Conservation (phyloP, 2,113 vertebrate genomes). For the Rousettus leschenaultii region DNA sequence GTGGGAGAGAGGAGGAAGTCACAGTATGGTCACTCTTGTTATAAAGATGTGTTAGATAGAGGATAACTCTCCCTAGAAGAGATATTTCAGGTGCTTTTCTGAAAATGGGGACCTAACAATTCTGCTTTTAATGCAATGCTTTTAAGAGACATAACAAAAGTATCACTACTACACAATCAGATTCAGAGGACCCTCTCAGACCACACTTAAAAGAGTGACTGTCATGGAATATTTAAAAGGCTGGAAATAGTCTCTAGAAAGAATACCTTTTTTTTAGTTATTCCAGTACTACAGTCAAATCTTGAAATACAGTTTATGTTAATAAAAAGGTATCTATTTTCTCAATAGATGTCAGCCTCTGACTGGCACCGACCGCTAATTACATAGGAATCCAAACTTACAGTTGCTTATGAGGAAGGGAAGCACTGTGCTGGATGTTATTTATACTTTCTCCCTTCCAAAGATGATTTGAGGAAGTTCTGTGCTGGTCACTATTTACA, state of each 20-base stretch:
- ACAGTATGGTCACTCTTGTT: neutral
- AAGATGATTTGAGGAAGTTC: neutral
- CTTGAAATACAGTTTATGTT: neutral
- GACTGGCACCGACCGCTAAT: neutral
- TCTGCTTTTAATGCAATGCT: neutral
- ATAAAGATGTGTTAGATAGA: neutral
- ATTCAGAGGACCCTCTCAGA: neutral
- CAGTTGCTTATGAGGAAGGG: neutral
- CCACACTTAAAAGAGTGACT: neutral
- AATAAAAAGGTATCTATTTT: constrained; percentile 19
- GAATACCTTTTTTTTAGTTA: neutral
- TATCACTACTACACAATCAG: neutral
- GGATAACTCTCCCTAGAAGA: neutral
- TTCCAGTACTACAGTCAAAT: neutral
- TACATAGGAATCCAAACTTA: neutral
- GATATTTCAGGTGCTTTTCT: constrained; percentile 6
- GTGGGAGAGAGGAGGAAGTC: neutral
- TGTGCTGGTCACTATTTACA: neutral
- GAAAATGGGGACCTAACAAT: neutral
- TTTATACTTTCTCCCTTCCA: constrained; percentile 23
- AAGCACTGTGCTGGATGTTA: neutral
- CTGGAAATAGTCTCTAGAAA: constrained; percentile 5
- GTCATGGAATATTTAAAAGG: neutral
- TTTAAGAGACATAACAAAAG: constrained; percentile 1
- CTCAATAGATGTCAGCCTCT: neutral